Evolutionary conservation across 37 sponge, comb jelly and placozoan genomes (phyloP), one percentile per base, ranked within the genome.

Genomic region (Diacarnus erythraeanus): DNA sequence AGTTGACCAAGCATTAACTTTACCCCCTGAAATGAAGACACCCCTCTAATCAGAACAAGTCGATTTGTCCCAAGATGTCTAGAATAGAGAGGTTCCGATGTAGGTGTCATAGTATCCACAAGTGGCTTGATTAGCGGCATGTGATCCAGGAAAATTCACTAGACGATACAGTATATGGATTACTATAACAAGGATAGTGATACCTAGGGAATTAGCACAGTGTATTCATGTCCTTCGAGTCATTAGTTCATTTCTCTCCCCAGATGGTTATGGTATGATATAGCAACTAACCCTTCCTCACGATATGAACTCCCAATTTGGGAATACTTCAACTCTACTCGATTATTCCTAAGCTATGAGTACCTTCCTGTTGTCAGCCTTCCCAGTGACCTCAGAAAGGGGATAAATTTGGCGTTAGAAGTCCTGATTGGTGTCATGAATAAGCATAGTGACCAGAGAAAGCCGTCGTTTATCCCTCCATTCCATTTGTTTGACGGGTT

Each of bases 291-390:
- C 60, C 83, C 88, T 38, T 42, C 18, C 26, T 66, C 74, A 5
- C 59, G 83, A 6, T 72, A 77, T 38, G 74, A 72, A 31, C 40
- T 88, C 10, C 23, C 59, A 30, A 77, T 42, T 4, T 88, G 88
- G 88, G 36, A 82, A 34, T 83, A 88, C 43, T 88, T 88, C 57
- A 88, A 88, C 56, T 77, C 83, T 2, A 60, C 79, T 2, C 38
- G 35, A 1, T 54, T 83, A 20, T 82, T 81, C 58, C 42, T 51
- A 21, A 26, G 47, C 2, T 29, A 77, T n/a, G 83, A 83, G 51
- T 77, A 77, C 76, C 27, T 44, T 38, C 79, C 83, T 51, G 74
- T 72, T 2, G 36, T 72, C 23, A 33, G 29, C 18, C 73, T 82
- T 1, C 88, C 88, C 22, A 21, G 8, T 1, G 15, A 40, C 21